A percentile compares a stretch with the other conserved stretches of the same genome.
phyloP scores from a whole-genome alignment of 2,113 vertebrate genomes.

The Rana temporaria region DNA sequence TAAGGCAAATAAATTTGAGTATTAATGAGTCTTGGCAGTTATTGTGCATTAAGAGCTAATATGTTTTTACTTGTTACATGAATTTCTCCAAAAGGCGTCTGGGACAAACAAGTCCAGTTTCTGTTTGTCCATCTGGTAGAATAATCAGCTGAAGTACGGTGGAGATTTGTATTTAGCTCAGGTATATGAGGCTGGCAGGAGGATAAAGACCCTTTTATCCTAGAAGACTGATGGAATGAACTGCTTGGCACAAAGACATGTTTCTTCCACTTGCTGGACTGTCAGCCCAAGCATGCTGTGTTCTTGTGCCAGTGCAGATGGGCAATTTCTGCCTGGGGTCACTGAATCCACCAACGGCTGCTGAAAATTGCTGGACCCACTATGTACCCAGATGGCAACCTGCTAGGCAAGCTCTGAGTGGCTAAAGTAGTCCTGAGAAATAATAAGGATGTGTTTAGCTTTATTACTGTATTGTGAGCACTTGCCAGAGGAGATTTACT shows the following conservation, averaged over 20 bases:
- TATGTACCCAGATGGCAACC: constrained; percentile 31
- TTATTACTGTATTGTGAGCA: no score
- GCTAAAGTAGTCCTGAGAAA: constrained; percentile 5
- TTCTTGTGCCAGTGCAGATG: constrained; percentile 35
- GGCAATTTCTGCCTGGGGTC: constrained; percentile 27
- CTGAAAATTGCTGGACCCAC: constrained; percentile 22
- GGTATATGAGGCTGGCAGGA: constrained; percentile 11
- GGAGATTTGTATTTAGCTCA: background rate
- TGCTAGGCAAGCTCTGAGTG: background rate
- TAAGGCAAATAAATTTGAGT: no score
- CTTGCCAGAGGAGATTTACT: background rate
- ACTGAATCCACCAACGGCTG: background rate
- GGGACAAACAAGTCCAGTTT: constrained; percentile 7
- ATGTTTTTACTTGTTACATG: no score
- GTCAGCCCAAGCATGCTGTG: constrained; percentile 17
- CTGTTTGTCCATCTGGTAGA: constrained; percentile 31
- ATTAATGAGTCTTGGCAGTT: no score
- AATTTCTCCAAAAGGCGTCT: no score
- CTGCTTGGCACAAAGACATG: constrained; percentile 7
- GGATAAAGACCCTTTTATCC: constrained; percentile 47
- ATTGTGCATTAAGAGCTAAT: no score
- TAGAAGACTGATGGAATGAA: constrained; percentile 29
- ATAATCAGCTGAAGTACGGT: background rate
- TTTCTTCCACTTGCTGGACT: constrained; percentile 19
- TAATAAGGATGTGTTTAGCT: constrained; percentile 24